Base-by-base conservation (phyloP, 2,797 vertebrate species). In the Macroramphosus scolopax region DNA sequence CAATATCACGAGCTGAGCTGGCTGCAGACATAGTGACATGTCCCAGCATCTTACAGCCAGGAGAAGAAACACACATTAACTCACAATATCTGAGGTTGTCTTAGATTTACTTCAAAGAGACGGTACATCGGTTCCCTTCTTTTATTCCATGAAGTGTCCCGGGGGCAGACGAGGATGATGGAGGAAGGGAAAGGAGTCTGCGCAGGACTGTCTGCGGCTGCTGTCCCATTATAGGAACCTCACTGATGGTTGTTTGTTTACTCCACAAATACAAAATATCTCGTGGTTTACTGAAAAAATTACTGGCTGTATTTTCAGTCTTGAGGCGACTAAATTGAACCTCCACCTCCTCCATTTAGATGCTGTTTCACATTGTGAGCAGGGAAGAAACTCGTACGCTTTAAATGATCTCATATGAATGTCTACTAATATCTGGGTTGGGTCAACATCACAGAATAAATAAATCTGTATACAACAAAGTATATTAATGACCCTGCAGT, bases 61-160 rank as follows among this genome's bases (percentile, higher is more conserved):
- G 63, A 63, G 32, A 59, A 58, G n/a, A 77, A 66, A 67, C 51
- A 71, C 36, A 17, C 63, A 73, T 60, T 32, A 69, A 57, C 59
- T 50, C 59, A 46, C 69, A 54, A 74, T 83, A 61, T 75, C 32
- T 72, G 72, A 37, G 58, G 72, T 75, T 81, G 71, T 55, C 68
- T 81, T 75, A 76, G 59, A 77, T 41, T 73, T 24, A 30, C 81
- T 74, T 88, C 77, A 86, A 85, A 83, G 78, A 38, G 42, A 34
- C 47, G 69, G 48, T 51, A 62, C 81, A 76, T 84, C 65, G 69
- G 63, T 39, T 68, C 52, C 53, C 24, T 45, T 62, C 73, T 70
- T 78, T 76, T 71, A 72, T 78, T 76, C 54, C 32, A 29, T 12
- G 13, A 15, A 51, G 42, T 7, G 38, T 35, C 82, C 65, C 4